Percentiles rank a stretch among this genome's conserved stretches.
Evolutionary conservation across 2,888 invertebrate species (phyloP).

Genomic region (Dioctria rufipes): DNA sequence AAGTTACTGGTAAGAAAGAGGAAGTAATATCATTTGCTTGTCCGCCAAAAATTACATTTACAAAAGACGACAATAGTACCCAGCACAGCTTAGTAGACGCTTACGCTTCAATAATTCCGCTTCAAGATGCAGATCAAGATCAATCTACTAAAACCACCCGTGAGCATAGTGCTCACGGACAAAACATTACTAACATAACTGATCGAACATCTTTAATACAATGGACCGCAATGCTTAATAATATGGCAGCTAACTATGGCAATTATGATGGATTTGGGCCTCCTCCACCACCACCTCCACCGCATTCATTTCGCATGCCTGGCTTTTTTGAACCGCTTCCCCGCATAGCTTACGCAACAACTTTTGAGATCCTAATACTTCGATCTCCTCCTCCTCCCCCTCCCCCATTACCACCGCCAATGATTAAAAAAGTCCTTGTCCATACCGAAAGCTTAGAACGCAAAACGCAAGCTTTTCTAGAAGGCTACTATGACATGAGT

Average conservation of each 20-base stretch:
- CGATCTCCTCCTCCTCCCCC: slow-evolving; percentile 67
- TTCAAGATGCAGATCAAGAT: slow-evolving; percentile 47
- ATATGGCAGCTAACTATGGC: slow-evolving; percentile 59
- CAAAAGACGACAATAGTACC: slow-evolving; percentile 5
- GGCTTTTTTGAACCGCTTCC: slow-evolving; percentile 71
- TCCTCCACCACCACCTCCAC: slow-evolving; percentile 66
- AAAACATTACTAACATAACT: slow-evolving; percentile 66
- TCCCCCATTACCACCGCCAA: slow-evolving; percentile 67
- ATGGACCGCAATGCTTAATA: slow-evolving; percentile 67
- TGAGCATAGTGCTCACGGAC: slow-evolving; percentile 53
- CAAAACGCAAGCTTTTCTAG: slow-evolving; percentile 69
- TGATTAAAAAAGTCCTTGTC: slow-evolving; percentile 68
- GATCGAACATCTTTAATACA: slow-evolving; percentile 67
- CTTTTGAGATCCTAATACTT: slow-evolving; percentile 69
- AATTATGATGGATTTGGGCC: slow-evolving; percentile 60
- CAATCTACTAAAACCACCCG: slow-evolving; percentile 56
- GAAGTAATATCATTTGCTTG: slow-evolving; percentile 13
- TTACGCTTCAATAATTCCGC: slow-evolving; percentile 34
- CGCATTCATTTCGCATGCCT: slow-evolving; percentile 69
- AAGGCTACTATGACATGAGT: slow-evolving; percentile 67
- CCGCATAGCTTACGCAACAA: slow-evolving; percentile 69
- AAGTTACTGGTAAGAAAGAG: slow-evolving; percentile 53
- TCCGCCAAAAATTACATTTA: slow-evolving; percentile 55
- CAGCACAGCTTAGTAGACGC: slow-evolving; percentile 1
- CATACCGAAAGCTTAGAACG: slow-evolving; percentile 70